Conservation (phyloP, 2,113 vertebrate species). For the Pipa parva region DNA sequence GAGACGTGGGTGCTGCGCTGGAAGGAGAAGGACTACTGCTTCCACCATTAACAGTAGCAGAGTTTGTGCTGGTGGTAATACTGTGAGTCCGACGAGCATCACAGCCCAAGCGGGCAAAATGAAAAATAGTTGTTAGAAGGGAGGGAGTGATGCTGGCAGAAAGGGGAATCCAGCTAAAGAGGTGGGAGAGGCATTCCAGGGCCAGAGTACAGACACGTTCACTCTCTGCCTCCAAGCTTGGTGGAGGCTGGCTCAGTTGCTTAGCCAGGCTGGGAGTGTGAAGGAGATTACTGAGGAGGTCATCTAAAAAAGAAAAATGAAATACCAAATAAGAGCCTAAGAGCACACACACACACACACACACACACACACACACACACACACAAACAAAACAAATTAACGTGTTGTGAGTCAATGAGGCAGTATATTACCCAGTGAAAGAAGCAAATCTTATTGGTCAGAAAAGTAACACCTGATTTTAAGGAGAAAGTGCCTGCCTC, state of each 20-base stretch:
- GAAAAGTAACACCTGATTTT: too few species aligned
- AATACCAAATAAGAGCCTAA: neutral
- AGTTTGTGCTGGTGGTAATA: constrained; percentile 43
- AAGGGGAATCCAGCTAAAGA: constrained; percentile 98
- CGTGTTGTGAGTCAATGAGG: too few species aligned
- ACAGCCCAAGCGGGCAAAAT: constrained; percentile 94
- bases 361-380: too few species aligned
- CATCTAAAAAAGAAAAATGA: constrained; percentile 48
- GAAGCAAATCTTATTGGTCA: too few species aligned
- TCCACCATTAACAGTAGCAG: constrained; percentile 64
- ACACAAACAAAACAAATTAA: too few species aligned
- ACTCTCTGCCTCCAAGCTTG: constrained; percentile 84
- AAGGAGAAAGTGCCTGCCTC: too few species aligned
- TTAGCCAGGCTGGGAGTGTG: constrained; percentile 84
- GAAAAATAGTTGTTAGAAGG: constrained; percentile 94
- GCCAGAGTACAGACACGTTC: constrained; percentile 86
- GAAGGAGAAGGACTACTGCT: constrained; percentile 55
- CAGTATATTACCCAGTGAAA: too few species aligned
- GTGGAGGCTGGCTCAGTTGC: constrained; percentile 84
- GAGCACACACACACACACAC: too few species aligned
- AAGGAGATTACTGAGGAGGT: constrained; percentile 80
- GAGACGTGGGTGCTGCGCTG: constrained; percentile 44
- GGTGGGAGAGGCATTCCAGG: constrained; percentile 93
- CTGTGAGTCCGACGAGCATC: constrained; percentile 74
- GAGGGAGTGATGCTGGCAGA: constrained; percentile 93